Evolutionary conservation across 2,888 invertebrate genomes (phyloP).

Genomic region (Zonitis immaculata): DNA sequence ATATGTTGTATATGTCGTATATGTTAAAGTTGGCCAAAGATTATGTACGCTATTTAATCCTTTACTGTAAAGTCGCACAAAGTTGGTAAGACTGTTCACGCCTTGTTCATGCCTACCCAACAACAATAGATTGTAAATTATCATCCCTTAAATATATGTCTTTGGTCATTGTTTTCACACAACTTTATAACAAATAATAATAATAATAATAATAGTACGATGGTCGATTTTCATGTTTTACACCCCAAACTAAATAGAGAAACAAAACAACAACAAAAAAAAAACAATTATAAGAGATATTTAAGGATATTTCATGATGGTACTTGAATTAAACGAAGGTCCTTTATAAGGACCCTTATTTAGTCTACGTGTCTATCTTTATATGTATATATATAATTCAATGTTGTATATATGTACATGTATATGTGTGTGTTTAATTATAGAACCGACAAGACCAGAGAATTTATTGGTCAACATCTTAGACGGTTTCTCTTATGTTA

Average conservation of each 20-base stretch:
- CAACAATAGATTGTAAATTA: constrained; percentile 45
- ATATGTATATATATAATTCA: not conserved
- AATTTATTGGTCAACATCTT: constrained; percentile 30
- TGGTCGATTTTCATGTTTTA: no score
- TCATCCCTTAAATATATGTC: constrained; percentile 23
- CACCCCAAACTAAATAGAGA: no score
- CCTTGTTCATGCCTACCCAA: constrained; percentile 34
- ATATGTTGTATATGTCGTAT: no score
- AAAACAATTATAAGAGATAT: no score
- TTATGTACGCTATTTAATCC: constrained; percentile 46
- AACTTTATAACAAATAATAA: not conserved
- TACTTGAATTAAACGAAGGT: not conserved
- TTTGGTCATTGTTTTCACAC: constrained; percentile 35
- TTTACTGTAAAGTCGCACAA: constrained; percentile 42
- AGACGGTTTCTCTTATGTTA: constrained; percentile 14
- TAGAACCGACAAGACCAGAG: constrained; percentile 33
- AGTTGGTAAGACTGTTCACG: constrained; percentile 44
- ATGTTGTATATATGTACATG: no score
- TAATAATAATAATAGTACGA: no score
- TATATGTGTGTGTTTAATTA: constrained; percentile 35
- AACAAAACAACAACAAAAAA: no score
- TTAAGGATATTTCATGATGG: no score
- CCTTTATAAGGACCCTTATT: not conserved
- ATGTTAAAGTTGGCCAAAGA: constrained; percentile 47
- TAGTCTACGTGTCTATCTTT: not conserved